A percentile compares a stretch with the other conserved stretches of the same genome.
phyloP scores from a whole-genome alignment of 2,888 invertebrate genomes.

The Oegoconia quadripuncta region DNA sequence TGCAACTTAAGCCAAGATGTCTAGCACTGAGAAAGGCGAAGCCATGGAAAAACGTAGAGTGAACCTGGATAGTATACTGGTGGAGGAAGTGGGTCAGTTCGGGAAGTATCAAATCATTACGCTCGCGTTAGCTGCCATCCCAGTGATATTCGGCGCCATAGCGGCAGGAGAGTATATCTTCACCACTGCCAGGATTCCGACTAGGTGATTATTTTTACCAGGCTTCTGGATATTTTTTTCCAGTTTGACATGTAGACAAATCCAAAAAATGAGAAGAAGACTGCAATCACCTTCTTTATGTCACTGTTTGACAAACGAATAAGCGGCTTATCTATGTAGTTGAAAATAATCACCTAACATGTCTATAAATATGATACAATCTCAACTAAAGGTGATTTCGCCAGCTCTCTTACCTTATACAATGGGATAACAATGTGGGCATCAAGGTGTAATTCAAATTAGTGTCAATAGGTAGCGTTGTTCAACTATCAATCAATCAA shows the following conservation, averaged over 20 bases:
- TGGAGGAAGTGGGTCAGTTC: slow-evolving; percentile 38
- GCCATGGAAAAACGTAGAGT: slow-evolving; percentile 10
- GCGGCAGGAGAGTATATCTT: slow-evolving; percentile 37
- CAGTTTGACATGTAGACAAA: not conserved
- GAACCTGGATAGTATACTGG: slow-evolving; percentile 33
- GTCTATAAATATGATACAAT: too few relatives aligned
- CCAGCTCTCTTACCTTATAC: too few relatives aligned
- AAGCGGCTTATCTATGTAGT: too few relatives aligned
- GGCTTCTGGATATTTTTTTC: not conserved
- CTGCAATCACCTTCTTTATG: too few relatives aligned
- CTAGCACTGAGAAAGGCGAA: not conserved
- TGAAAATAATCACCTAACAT: too few relatives aligned
- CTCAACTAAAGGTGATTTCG: too few relatives aligned
- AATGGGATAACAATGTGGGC: too few relatives aligned
- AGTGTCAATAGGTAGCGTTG: too few relatives aligned
- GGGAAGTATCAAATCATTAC: slow-evolving; percentile 32
- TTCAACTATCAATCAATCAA: too few relatives aligned
- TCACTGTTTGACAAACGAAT: too few relatives aligned
- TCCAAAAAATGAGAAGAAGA: too few relatives aligned
- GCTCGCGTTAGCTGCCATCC: slow-evolving; percentile 22
- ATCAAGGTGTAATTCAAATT: too few relatives aligned
- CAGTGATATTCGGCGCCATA: slow-evolving; percentile 30
- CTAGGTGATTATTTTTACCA: slow-evolving; percentile 33
- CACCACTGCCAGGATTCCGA: slow-evolving; percentile 34
- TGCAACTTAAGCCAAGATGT: not conserved